A percentile compares a stretch with the other conserved stretches of the same genome.
phyloP scores from a whole-genome alignment of 1,140 invertebrate species.

The Oryzaephilus surinamensis region DNA sequence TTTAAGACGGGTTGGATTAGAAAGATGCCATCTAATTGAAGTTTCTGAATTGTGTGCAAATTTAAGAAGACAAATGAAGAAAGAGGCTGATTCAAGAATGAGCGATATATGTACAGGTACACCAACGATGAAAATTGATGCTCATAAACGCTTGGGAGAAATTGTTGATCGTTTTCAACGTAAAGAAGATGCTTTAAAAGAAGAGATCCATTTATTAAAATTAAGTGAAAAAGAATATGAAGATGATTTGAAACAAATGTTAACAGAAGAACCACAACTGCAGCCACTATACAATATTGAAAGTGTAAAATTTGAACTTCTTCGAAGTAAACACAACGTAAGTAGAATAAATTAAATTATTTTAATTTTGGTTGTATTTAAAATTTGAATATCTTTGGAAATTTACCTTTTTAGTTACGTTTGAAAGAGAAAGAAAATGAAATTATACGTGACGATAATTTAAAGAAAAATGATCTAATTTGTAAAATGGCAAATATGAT shows the following conservation, averaged over 20 bases:
- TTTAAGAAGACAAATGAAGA: conserved; percentile 37
- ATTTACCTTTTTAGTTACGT: too few species aligned
- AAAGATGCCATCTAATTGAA: background rate
- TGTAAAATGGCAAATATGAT: too few species aligned
- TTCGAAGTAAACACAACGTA: too few species aligned
- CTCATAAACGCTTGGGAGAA: conserved; percentile 38
- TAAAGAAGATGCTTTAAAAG: conserved; percentile 35
- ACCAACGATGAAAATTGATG: conserved; percentile 35
- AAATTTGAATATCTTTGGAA: too few species aligned
- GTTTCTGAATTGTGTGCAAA: conserved; percentile 15
- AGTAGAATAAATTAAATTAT: too few species aligned
- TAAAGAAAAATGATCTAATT: too few species aligned
- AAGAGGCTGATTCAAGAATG: conserved; percentile 37
- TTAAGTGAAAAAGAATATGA: background rate
- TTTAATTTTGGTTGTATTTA: too few species aligned
- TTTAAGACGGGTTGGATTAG: conserved; percentile 1
- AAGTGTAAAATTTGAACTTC: too few species aligned
- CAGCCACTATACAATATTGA: conserved; percentile 1
- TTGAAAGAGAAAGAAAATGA: too few species aligned
- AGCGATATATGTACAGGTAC: conserved; percentile 28
- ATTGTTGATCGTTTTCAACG: conserved; percentile 37
- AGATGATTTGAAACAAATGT: conserved; percentile 29
- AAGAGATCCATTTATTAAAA: conserved; percentile 30
- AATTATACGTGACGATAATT: too few species aligned
- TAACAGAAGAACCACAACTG: conserved; percentile 29